Base-by-base conservation (phyloP, 1,140 invertebrate genomes). In the Aporrectodea caliginosa region DNA sequence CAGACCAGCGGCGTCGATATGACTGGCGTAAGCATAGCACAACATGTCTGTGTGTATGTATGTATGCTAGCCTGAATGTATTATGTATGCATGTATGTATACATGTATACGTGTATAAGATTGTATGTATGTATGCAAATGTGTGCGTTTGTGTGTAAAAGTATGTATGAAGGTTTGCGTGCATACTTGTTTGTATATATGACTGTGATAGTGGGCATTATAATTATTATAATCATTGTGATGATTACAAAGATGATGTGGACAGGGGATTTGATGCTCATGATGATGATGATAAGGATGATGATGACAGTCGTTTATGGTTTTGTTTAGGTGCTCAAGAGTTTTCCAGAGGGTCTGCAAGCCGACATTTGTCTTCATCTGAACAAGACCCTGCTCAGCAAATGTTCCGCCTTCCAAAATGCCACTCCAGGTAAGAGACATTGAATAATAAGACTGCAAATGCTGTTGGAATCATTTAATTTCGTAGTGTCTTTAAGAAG, bases 1-100 rank as follows among this genome's bases (percentile, higher is more conserved):
- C 98, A 97, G 87, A 98, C 96, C 29, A 98, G 98, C 87, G 96
- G 96, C 69, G 98, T 98, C 80, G 95, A 98, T 86, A 97, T 98
- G 87, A 95, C 95, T 1, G 43, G 6, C 43, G 43, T 58, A 6
- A 58, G 43, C 22, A 58, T 58, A 22, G n/a, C n/a, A n/a, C n/a
- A n/a, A n/a, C n/a, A n/a, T n/a, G n/a, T n/a, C n/a, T n/a, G n/a
- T n/a, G n/a, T n/a, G n/a, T n/a, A n/a, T n/a, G n/a, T n/a, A n/a
- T n/a, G n/a, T n/a, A n/a, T n/a, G n/a, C n/a, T n/a, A n/a, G n/a
- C n/a, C n/a, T n/a, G n/a, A n/a, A n/a, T n/a, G n/a, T n/a, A n/a
- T n/a, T n/a, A n/a, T n/a, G n/a, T n/a, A n/a, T n/a, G n/a, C n/a
- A n/a, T n/a, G n/a, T n/a, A n/a, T n/a, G n/a, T n/a, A n/a, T n/a